Evolutionary conservation across 1,140 invertebrate species (phyloP), one percentile per base, ranked within the genome.

Genomic region (Cydia strobilella): DNA sequence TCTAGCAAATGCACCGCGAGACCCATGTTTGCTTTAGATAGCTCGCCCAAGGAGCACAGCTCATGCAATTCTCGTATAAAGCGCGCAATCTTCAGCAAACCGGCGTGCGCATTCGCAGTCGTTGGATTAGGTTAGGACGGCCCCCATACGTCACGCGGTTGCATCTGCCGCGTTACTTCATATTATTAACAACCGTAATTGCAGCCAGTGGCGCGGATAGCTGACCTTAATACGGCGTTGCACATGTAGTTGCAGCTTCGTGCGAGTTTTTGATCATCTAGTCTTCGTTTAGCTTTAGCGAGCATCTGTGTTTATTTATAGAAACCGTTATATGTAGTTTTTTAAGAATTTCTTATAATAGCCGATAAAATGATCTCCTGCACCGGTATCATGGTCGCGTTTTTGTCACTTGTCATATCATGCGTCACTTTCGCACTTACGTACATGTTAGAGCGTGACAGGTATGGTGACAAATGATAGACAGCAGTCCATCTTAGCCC

Each of bases 161-260:
- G 51, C 51, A 18, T 54, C 51, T 54, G 51, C 51, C n/a, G 51
- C 15, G 51, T 54, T 54, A 54, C 51, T 54, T 54, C 51, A 54
- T 54, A 54, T 54, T n/a, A 54, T 54, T 54, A 54, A 54, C 51
- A 54, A 18, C n/a, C 6, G 51, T 54, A 54, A 54, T 54, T 54
- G 51, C 51, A 54, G 51, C 15, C 51, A 54, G 51, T 54, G 51
- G 51, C n/a, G 51, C 51, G 51, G 51, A n/a, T 54, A 54, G 51
- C 51, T 54, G 51, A 54, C 51, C 51, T 54, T 54, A 54, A 54
- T 54, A 54, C 15, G 15, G 45, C n/a, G 51, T 54, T 54, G 51
- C 51, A 54, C 51, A 54, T 54, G 51, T 54, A 54, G 51, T 54
- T 54, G 51, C 51, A 54, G 51, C n/a, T n/a, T 54, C 2, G 51